Percentiles rank a stretch among this genome's conserved stretches.
phyloP scores from a whole-genome alignment of 2,888 invertebrate genomes.

The Coenonympha arcania region DNA sequence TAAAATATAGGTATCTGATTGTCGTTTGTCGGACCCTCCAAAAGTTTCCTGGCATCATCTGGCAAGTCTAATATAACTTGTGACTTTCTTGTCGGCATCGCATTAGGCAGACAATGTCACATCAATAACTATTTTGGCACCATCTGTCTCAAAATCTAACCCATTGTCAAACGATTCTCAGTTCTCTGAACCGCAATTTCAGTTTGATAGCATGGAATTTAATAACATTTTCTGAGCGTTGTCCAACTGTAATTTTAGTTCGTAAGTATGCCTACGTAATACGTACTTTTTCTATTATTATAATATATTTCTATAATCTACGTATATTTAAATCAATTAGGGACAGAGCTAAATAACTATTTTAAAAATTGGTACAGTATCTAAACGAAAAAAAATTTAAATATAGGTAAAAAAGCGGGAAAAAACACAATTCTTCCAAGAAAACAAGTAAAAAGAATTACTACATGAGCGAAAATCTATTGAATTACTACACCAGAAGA shows the following conservation, averaged over 20 bases:
- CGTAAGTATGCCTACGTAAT: no score
- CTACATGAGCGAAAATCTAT: no score
- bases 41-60: slow-evolving; percentile 27
- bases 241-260: neutral
- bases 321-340: no score
- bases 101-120: slow-evolving; percentile 34
- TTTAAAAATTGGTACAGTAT: no score
- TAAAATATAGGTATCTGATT: neutral
- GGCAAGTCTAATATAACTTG: slow-evolving; percentile 32
- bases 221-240: neutral
- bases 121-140: slow-evolving; percentile 33
- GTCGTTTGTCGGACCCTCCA: neutral
- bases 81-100: slow-evolving; percentile 32
- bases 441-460: no score
- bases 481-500: no score
- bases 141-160: slow-evolving; percentile 29
- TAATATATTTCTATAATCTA: no score
- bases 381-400: no score
- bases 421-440: no score
- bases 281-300: no score
- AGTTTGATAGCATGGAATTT: neutral
- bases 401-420: no score
- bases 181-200: slow-evolving; percentile 1
- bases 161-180: slow-evolving; percentile 17
- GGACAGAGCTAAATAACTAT: no score